These are phyloP conservation scores for Drosophila picticornis DNA, from an alignment of 2,888 invertebrate genomes.

Conservation along the genomic window DNA sequence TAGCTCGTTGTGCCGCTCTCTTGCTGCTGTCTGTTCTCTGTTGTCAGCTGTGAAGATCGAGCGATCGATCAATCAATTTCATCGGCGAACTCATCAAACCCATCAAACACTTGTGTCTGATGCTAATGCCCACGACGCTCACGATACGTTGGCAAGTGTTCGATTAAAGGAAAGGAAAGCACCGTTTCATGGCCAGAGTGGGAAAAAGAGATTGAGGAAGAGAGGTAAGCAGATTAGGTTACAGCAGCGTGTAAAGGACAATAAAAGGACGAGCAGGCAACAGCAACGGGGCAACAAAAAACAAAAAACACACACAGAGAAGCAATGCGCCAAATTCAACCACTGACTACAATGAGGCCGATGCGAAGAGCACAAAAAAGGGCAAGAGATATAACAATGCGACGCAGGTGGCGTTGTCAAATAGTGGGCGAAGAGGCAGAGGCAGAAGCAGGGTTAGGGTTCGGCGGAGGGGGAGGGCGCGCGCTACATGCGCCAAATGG, in stretches of 20 bases:
- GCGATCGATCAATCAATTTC: conserved; percentile 47
- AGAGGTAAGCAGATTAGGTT: conserved; percentile 70
- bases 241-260: conserved; percentile 71
- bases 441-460: background rate
- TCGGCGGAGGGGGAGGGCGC: background rate
- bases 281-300: background rate
- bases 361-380: conserved; percentile 20
- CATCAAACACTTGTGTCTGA: conserved; percentile 47
- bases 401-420: conserved; percentile 23
- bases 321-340: conserved; percentile 55
- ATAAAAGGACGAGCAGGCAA: conserved; percentile 46
- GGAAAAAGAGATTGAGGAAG: background rate
- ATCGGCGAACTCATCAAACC: conserved; percentile 10
- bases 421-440: background rate
- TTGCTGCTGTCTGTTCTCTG: background rate
- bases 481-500: conserved; percentile 76
- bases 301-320: conserved; percentile 23
- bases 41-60: conserved; percentile 34
- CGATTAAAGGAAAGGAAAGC: conserved; percentile 14
- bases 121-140: conserved; percentile 7
- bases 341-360: conserved; percentile 52
- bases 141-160: conserved; percentile 41
- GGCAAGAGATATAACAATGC: conserved; percentile 37
- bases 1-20: background rate
- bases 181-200: background rate